Base-by-base conservation (phyloP, 2,797 vertebrate genomes). In the Rallus crepitans region DNA sequence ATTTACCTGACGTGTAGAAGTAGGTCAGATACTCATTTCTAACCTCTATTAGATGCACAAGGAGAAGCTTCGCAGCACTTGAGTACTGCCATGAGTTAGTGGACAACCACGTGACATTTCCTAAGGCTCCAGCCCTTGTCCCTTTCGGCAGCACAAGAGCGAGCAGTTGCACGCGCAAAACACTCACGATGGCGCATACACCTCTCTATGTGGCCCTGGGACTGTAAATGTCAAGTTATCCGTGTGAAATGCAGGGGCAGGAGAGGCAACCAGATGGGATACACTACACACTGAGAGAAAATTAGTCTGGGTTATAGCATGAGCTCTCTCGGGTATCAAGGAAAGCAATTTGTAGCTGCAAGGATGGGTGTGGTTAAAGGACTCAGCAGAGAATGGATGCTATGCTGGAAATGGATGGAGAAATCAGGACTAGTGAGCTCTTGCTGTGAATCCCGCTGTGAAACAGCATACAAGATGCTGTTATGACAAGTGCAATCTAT, bases 401-500 rank as follows among this genome's bases (percentile, higher is more conserved):
- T 55, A 3, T 42, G 37, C 61, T 92, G 87, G 79, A 95, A 93
- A 87, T 69, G 52, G 73, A 94, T 66, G 68, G 75, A 80, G 71
- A 92, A 93, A 94, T 93, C 84, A 80, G 57, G 45, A 68, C 40
- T 47, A 82, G 52, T 28, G 79, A 96, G 57, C 84, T 91, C 93
- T 45, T 91, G 91, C 91, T 95, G 94, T 91, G 92, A 88, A 50
- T 66, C 87, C 94, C 0, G 35, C 89, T 96, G 95, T 64, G 94
- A 92, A 94, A 57, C 16, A 82, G 73, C 66, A 3, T 39, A 52
- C 5, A 10, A 97, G 77, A 96, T 92, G 69, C 87, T 87, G 84
- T 93, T 96, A 93, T 71, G 84, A 92, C 89, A 94, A 95, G 89
- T 71, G 65, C 79, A 86, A 65, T 52, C 69, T 92, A 83, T 68